A percentile compares a stretch with the other conserved stretches of the same genome.
phyloP scores from a whole-genome alignment of 2,113 vertebrate species.

The Ictidomys tridecemlineatus region DNA sequence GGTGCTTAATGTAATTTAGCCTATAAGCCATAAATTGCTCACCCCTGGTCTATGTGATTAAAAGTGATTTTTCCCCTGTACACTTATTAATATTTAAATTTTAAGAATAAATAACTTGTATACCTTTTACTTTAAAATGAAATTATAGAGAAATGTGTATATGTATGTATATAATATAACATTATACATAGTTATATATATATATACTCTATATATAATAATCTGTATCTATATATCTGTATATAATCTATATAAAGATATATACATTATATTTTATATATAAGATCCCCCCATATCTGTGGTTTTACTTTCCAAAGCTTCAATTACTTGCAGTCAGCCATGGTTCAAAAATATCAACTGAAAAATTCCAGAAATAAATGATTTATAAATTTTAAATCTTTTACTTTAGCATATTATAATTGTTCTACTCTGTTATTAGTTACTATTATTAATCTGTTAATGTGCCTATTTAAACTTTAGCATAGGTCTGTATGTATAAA shows the following conservation, averaged over 20 bases:
- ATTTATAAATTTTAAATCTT: not conserved
- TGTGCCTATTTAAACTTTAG: not conserved
- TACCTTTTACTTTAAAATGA: conserved; percentile 43
- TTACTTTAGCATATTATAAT: not conserved
- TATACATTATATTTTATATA: no score
- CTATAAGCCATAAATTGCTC: not conserved
- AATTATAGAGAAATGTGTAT: not conserved
- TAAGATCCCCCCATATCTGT: not conserved
- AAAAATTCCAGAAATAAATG: not conserved
- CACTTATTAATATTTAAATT: not conserved
- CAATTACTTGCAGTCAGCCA: not conserved
- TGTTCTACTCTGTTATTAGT: not conserved
- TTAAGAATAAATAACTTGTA: not conserved
- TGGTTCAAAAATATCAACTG: not conserved
- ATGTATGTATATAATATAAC: not conserved
- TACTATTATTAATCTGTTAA: not conserved
- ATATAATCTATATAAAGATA: no score
- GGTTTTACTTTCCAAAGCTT: not conserved
- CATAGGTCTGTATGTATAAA: not conserved
- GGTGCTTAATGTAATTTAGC: not conserved
- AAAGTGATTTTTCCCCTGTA: not conserved
- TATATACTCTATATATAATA: no score
- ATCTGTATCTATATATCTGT: no score
- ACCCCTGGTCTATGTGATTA: not conserved
- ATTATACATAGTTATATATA: no score